Percentiles rank a stretch among this genome's conserved stretches.
phyloP scores from a whole-genome alignment of 2,113 vertebrate species.

The Cyprinodon tularosa region DNA sequence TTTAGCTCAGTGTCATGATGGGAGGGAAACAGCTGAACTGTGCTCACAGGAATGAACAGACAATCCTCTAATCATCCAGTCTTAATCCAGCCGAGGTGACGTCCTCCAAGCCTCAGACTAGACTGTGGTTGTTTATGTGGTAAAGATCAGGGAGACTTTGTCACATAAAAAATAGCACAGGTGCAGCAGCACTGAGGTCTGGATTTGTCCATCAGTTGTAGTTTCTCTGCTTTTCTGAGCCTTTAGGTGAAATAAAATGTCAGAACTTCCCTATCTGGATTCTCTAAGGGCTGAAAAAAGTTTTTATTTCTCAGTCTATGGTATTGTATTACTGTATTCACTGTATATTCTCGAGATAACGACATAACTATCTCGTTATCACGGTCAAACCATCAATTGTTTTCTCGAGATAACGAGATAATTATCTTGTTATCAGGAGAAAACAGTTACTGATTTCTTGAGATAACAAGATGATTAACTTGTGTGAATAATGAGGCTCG shows the following conservation, averaged over 20 bases:
- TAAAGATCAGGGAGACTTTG: neutral
- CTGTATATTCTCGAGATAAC: no score
- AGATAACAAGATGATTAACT: no score
- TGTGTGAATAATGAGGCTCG: no score
- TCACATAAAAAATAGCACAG: neutral
- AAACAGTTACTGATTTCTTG: no score
- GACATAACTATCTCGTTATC: no score
- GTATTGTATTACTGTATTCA: no score
- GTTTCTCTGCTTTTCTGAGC: neutral
- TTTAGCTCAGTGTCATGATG: slow-evolving; percentile 7
- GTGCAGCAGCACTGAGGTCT: neutral
- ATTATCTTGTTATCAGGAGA: no score
- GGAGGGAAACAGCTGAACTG: neutral
- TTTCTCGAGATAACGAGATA: no score
- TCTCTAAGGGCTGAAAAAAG: neutral
- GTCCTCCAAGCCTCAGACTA: slow-evolving; percentile 42
- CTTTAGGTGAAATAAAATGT: neutral
- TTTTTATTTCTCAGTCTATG: neutral
- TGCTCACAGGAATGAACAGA: neutral
- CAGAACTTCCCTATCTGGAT: neutral
- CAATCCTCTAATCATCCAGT: neutral
- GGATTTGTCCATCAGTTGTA: neutral
- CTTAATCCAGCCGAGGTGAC: slow-evolving; percentile 64
- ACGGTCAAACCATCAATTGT: no score
- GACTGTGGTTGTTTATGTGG: slow-evolving; percentile 47